Conservation (phyloP, 2,113 vertebrate genomes). For the Holacanthus passer region DNA sequence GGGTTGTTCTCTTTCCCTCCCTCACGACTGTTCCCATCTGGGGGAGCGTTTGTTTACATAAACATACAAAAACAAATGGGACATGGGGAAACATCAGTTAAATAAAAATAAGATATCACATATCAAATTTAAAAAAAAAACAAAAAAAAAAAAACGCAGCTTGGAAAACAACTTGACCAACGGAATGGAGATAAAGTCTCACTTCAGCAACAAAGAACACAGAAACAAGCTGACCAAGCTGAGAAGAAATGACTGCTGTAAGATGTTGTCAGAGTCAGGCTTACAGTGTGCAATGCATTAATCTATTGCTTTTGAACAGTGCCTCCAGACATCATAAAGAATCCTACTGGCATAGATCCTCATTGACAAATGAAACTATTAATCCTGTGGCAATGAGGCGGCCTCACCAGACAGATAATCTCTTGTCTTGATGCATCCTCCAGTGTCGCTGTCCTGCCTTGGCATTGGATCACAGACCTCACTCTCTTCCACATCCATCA, state of each 20-base stretch:
- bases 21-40: slow-evolving; percentile 63
- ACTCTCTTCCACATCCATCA: slow-evolving; percentile 81
- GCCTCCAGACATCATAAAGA: slow-evolving; percentile 60
- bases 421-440: slow-evolving; percentile 73
- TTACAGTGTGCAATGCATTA: slow-evolving; percentile 38
- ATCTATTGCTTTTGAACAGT: slow-evolving; percentile 45
- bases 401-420: slow-evolving; percentile 79
- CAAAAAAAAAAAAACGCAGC: slow-evolving; percentile 9
- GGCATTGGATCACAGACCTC: slow-evolving; percentile 59
- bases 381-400: slow-evolving; percentile 61
- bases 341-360: slow-evolving; percentile 50
- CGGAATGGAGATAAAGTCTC: slow-evolving; percentile 4
- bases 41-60: neutral
- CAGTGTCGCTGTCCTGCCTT: slow-evolving; percentile 57
- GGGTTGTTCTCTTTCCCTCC: slow-evolving; percentile 79
- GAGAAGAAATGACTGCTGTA: slow-evolving; percentile 14
- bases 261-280: slow-evolving; percentile 44
- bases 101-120: slow-evolving; percentile 20
- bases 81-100: slow-evolving; percentile 2
- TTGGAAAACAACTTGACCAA: slow-evolving; percentile 27
- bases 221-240: slow-evolving; percentile 41
- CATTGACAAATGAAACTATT: slow-evolving; percentile 64
- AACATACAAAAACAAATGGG: slow-evolving; percentile 46
- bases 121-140: slow-evolving; percentile 26
- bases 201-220: slow-evolving; percentile 32